These are phyloP conservation scores for Harpagifer antarcticus DNA, from an alignment of 2,797 vertebrate species.

Conservation along the genomic window DNA sequence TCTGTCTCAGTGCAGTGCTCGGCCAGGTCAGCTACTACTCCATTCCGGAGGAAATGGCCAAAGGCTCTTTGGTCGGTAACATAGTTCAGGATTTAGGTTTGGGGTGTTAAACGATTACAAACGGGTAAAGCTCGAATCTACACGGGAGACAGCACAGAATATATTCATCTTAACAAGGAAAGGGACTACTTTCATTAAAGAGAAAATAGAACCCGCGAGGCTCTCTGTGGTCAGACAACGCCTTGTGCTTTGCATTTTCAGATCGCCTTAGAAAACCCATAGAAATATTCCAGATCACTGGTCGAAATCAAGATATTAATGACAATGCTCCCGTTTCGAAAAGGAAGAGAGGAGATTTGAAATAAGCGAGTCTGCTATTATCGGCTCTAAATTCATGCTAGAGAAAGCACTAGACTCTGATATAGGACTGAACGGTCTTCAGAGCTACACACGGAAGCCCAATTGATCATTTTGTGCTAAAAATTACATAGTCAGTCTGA, in stretches of 20 bases:
- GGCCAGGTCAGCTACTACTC: conserved; percentile 81
- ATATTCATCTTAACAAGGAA: conserved; percentile 77
- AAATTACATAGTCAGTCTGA: conserved; percentile 67
- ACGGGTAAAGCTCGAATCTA: conserved; percentile 74
- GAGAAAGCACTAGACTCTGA: conserved; percentile 76
- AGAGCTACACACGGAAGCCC: conserved; percentile 73
- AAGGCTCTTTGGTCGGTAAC: conserved; percentile 78
- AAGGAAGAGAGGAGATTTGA: conserved; percentile 65
- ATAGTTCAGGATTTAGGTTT: conserved; percentile 80
- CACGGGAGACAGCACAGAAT: conserved; percentile 61
- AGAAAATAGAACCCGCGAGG: conserved; percentile 80
- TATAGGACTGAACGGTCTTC: conserved; percentile 74
- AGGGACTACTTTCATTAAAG: conserved; percentile 73
- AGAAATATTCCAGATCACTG: conserved; percentile 73
- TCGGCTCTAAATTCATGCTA: conserved; percentile 75
- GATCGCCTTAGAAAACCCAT: conserved; percentile 81
- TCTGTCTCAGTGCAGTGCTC: conserved; percentile 44
- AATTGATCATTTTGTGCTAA: conserved; percentile 73
- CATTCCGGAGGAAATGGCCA: conserved; percentile 81
- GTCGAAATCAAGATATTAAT: conserved; percentile 82
- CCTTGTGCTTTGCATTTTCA: conserved; percentile 81
- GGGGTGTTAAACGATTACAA: conserved; percentile 66
- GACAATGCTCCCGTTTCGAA: conserved; percentile 72
- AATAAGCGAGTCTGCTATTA: conserved; percentile 76
- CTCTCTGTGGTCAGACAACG: conserved; percentile 74